Conservation (phyloP, 2,888 invertebrate genomes). For the Uloborus plumipes region DNA sequence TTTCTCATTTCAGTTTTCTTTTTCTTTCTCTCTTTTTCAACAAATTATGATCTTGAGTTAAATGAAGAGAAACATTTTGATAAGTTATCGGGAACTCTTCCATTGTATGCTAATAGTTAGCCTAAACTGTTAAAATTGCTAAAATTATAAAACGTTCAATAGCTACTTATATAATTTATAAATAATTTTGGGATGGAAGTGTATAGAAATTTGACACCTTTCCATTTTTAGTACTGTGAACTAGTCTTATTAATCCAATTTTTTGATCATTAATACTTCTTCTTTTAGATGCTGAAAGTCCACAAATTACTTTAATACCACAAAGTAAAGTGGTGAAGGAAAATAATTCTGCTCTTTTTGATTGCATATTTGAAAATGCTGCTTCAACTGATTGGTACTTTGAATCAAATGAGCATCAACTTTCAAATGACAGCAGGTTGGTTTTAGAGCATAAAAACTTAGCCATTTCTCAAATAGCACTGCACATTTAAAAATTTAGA, state of each 20-base stretch:
- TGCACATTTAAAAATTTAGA: too few species aligned
- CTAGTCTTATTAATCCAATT: too few species aligned
- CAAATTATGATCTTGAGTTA: too few species aligned
- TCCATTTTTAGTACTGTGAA: neutral
- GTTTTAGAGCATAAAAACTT: constrained; percentile 72
- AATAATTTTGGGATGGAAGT: neutral
- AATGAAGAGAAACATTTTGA: too few species aligned
- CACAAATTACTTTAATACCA: constrained; percentile 74
- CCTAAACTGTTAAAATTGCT: too few species aligned
- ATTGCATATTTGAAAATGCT: constrained; percentile 78
- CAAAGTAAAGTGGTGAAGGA: constrained; percentile 74
- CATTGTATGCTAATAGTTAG: too few species aligned
- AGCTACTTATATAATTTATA: too few species aligned
- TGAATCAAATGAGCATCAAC: constrained; percentile 72
- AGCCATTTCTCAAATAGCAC: neutral
- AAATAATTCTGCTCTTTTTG: constrained; percentile 75
- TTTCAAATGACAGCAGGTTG: constrained; percentile 70
- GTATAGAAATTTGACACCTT: neutral
- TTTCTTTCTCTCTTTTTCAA: too few species aligned
- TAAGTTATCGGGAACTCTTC: too few species aligned
- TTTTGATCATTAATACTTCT: neutral
- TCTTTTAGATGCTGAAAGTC: constrained; percentile 61
- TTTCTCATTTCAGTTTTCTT: too few species aligned
- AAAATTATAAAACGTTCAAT: too few species aligned
- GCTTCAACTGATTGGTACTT: constrained; percentile 79